These are phyloP conservation scores for Sarcophilus harrisii DNA, from an alignment of 2,797 vertebrate species.

Conservation along the genomic window DNA sequence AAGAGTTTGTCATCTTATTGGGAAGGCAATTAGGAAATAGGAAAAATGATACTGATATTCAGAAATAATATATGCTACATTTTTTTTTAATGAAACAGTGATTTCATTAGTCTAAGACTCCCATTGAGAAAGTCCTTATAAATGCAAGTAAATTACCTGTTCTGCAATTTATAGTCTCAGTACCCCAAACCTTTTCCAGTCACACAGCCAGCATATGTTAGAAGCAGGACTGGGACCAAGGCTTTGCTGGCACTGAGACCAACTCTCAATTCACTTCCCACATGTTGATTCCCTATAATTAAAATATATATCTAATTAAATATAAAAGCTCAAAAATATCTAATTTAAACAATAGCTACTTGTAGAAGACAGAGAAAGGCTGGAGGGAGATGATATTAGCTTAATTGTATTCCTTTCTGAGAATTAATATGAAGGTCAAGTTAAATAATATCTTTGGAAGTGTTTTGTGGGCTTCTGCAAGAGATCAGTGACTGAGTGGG, in stretches of 20 bases:
- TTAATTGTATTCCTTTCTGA: background rate
- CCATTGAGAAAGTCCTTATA: background rate
- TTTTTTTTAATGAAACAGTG: background rate
- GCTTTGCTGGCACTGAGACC: background rate
- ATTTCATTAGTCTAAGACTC: background rate
- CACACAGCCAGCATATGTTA: background rate
- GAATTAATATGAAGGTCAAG: background rate
- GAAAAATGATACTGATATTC: background rate
- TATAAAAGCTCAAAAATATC: background rate
- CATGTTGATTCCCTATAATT: background rate
- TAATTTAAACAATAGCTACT: background rate
- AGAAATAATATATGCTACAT: background rate
- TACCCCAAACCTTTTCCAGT: background rate
- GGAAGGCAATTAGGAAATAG: background rate
- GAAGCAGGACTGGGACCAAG: background rate
- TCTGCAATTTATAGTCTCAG: background rate
- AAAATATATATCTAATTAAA: background rate
- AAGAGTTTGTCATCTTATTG: background rate
- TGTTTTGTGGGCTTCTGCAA: background rate
- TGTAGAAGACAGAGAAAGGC: background rate
- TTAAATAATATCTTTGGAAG: background rate
- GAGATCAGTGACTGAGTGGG: background rate
- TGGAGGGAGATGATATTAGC: background rate
- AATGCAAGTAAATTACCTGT: background rate
- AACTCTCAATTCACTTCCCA: background rate